Conservation (phyloP, 2,888 invertebrate genomes). For the Polyommatus iphigenia region DNA sequence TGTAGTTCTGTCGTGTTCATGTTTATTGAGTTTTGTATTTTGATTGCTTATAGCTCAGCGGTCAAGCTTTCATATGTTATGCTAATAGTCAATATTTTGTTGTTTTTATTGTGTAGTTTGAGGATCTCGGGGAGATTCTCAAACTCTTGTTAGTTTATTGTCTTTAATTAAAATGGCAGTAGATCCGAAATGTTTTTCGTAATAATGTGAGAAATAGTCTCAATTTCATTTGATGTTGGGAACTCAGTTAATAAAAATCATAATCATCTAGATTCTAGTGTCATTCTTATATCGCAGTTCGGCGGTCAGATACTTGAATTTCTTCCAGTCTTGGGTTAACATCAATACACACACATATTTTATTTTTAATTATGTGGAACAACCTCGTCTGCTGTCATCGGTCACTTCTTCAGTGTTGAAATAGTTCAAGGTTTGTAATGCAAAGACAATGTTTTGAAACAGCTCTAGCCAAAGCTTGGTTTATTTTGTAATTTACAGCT, state of each 20-base stretch:
- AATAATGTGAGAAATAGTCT: neutral
- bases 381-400: neutral
- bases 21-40: constrained; percentile 6
- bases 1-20: neutral
- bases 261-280: too few species aligned
- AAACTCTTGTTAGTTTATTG: neutral
- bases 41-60: neutral
- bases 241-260: too few species aligned
- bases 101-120: neutral
- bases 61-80: neutral
- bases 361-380: neutral
- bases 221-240: too few species aligned
- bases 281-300: too few species aligned
- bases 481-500: neutral
- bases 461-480: neutral
- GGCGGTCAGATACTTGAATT: too few species aligned
- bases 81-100: neutral
- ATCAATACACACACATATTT: neutral
- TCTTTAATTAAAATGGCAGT: neutral
- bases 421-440: neutral
- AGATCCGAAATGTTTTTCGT: too few species aligned
- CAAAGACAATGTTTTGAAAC: neutral
- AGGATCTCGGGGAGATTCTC: neutral
- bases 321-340: neutral
- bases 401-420: neutral